Base-by-base conservation (phyloP, 2,113 vertebrate genomes). In the Tautogolabrus adspersus region DNA sequence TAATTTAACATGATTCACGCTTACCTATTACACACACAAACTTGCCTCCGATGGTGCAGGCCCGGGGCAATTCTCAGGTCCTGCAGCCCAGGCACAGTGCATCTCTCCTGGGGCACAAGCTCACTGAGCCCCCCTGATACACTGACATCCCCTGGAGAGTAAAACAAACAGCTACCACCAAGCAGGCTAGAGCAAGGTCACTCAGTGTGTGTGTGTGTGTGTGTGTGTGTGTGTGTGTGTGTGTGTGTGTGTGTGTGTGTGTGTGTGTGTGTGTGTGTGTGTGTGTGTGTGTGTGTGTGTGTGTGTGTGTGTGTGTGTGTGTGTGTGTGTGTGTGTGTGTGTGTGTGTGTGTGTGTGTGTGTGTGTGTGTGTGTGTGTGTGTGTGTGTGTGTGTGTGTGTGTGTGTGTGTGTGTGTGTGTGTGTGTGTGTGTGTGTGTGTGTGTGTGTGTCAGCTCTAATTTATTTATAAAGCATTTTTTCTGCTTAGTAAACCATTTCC, bases 381-480 rank as follows among this genome's bases (percentile, higher is more conserved):
- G 71, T 67, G 62, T 23, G 40, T 16, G 44, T 60, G 71, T 67
- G 62, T 23, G 40, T 16, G 44, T 60, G 71, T 67, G 62, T 23
- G 40, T 16, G 44, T 60, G 71, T 67, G 62, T 23, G 40, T 16
- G 44, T 60, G 71, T 67, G 62, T 23, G 40, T 16, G 44, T 60
- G 71, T 67, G 62, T 23, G 40, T 16, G 44, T 60, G 71, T 67
- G 62, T 23, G 40, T 16, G 44, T 60, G 71, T 67, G 62, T 23
- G 40, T 16, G 65, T 40, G 60, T 49, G 47, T 67, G 79, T 66
- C 60, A 49, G 5, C 16, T 64, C 72, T 37, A 57, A 75, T 84
- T 72, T 76, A 82, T 76, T 64, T 79, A 22, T 66, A 56, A 71
- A 38, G 37, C 3, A 11, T 78, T 74, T 79, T 72, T 86, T 76